Conservation (phyloP, 2,888 invertebrate species). For the Callyntrura guangdongensis region DNA sequence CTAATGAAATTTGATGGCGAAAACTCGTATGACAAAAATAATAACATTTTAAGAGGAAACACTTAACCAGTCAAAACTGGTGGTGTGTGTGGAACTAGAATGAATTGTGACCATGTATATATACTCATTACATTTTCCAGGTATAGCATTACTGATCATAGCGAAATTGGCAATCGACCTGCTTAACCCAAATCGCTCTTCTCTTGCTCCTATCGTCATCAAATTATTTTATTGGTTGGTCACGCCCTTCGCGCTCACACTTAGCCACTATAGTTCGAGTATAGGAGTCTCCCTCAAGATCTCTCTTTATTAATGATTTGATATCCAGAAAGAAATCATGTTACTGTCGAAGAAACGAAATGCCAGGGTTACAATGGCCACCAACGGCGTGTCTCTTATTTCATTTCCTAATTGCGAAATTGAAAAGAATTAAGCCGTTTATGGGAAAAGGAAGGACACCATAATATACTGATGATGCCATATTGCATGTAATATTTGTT, state of each 20-base stretch:
- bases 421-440: background rate
- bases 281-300: background rate
- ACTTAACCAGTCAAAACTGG: slow-evolving; percentile 31
- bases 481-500: background rate
- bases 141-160: background rate
- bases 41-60: background rate
- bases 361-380: background rate
- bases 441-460: background rate
- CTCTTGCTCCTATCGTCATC: slow-evolving; percentile 17
- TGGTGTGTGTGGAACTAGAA: background rate
- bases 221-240: slow-evolving; percentile 58
- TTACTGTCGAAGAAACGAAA: background rate
- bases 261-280: background rate
- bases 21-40: background rate
- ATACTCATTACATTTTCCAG: background rate
- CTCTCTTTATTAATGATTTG: background rate
- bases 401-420: background rate
- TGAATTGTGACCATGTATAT: slow-evolving; percentile 1
- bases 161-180: slow-evolving; percentile 37
- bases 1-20: background rate
- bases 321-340: slow-evolving; percentile 11
- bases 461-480: background rate
- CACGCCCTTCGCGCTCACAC: slow-evolving; percentile 16
- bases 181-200: slow-evolving; percentile 28
- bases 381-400: background rate